phyloP scores from a whole-genome alignment of 2,888 invertebrate genomes.

The Ophioninae sp. region DNA sequence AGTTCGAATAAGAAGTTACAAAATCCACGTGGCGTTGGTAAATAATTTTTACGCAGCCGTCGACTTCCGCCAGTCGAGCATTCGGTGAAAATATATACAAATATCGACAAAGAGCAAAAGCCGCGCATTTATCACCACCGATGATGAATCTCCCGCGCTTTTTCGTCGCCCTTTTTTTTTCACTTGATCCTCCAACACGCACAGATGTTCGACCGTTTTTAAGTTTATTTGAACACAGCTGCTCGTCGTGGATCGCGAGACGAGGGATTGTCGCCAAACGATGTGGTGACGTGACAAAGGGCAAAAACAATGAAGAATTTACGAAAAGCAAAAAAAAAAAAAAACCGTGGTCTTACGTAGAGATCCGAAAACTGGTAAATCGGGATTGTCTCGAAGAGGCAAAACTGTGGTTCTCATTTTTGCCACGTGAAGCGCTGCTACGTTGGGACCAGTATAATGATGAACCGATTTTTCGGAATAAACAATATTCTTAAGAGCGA shows the following conservation, averaged over 20 bases:
- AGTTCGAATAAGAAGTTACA: neutral
- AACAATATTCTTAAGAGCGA: too few relatives aligned
- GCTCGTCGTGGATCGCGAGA: neutral
- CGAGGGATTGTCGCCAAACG: constrained; percentile 22
- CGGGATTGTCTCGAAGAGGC: too few relatives aligned
- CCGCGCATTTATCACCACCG: neutral
- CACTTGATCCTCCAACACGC: neutral
- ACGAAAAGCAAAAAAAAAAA: neutral
- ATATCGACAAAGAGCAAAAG: neutral
- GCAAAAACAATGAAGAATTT: neutral
- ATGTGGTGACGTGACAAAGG: neutral
- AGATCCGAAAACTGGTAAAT: too few relatives aligned
- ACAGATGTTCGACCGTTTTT: neutral
- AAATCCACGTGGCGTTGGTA: neutral
- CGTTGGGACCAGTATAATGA: too few relatives aligned
- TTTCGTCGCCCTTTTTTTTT: neutral
- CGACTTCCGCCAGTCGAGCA: neutral
- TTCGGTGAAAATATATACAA: neutral
- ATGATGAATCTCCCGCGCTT: neutral
- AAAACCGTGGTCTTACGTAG: too few relatives aligned
- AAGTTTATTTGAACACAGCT: constrained; percentile 46
- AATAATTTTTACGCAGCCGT: neutral
- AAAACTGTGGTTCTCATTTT: too few relatives aligned
- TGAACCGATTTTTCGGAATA: too few relatives aligned
- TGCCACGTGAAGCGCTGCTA: too few relatives aligned